Conservation (phyloP, 2,888 invertebrate genomes). For the Hypena proboscidalis region DNA sequence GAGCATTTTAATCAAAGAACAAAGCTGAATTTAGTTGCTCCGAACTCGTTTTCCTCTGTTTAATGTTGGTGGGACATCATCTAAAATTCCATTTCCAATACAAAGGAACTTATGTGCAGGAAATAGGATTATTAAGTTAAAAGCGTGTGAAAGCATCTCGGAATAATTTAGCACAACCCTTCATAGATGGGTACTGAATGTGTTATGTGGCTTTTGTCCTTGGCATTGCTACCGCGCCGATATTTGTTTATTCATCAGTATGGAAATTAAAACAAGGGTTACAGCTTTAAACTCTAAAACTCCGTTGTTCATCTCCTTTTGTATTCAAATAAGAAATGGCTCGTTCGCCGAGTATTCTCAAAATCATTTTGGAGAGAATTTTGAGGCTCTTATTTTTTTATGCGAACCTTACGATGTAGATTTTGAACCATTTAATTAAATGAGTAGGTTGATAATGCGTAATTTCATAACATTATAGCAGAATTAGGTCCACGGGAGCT, state of each 20-base stretch:
- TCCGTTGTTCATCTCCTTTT: background rate
- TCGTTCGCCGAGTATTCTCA: too few species aligned
- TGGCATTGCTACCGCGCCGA: slow-evolving; percentile 6
- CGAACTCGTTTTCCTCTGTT: background rate
- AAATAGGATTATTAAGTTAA: slow-evolving; percentile 19
- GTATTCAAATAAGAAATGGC: background rate
- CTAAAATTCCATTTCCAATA: slow-evolving; percentile 6
- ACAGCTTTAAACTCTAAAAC: background rate
- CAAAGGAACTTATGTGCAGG: slow-evolving; percentile 4
- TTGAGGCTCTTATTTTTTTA: too few species aligned
- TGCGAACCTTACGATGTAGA: too few species aligned
- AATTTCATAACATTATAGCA: too few species aligned
- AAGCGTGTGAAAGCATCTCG: slow-evolving; percentile 18
- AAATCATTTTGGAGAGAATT: too few species aligned
- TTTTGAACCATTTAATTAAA: too few species aligned
- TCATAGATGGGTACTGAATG: slow-evolving; percentile 23
- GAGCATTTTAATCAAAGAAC: background rate
- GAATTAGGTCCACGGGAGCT: too few species aligned
- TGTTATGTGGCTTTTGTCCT: slow-evolving; percentile 30
- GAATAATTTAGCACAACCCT: slow-evolving; percentile 29
- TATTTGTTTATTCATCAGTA: slow-evolving; percentile 24
- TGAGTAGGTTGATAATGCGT: too few species aligned
- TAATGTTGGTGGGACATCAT: background rate
- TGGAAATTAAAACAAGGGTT: slow-evolving; percentile 17
- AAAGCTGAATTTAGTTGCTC: too few species aligned